Conservation (phyloP, 2,113 vertebrate species). For the Ceyx cyanopectus region DNA sequence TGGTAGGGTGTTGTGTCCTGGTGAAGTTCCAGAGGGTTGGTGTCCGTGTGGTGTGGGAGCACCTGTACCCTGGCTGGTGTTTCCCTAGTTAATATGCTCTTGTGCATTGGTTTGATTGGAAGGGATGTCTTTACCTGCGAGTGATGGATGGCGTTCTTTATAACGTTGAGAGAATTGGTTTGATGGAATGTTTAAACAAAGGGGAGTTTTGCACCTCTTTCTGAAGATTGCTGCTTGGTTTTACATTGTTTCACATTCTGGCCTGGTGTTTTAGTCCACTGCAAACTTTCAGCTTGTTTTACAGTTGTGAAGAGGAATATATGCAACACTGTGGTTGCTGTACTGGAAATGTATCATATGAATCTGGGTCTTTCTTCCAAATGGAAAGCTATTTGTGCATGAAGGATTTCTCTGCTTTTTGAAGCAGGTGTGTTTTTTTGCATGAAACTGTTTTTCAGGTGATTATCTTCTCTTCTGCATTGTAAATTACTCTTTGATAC, state of each 20-base stretch:
- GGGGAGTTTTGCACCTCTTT: not conserved
- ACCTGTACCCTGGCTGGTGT: rapidly evolving
- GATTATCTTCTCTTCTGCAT: not conserved
- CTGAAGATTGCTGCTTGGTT: not conserved
- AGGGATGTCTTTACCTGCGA: not conserved
- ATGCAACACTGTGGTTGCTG: not conserved
- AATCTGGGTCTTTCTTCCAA: not conserved
- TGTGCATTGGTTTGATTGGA: rapidly evolving
- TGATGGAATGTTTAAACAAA: not conserved
- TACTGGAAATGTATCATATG: not conserved
- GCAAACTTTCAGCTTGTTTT: not conserved
- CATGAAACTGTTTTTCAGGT: not conserved
- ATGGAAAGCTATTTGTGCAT: not conserved
- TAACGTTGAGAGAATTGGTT: not conserved
- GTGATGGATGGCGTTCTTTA: not conserved
- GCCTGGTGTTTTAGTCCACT: not conserved
- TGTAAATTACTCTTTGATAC: not conserved
- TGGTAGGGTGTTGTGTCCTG: not conserved
- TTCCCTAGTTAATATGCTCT: not conserved
- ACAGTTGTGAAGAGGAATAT: not conserved
- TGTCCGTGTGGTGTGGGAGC: not conserved
- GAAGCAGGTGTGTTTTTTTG: not conserved
- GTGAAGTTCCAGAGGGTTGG: not conserved
- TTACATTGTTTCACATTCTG: not conserved
- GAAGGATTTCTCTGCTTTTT: not conserved